Conservation (phyloP, 1,140 invertebrate genomes). For the Oscheius sp. region DNA sequence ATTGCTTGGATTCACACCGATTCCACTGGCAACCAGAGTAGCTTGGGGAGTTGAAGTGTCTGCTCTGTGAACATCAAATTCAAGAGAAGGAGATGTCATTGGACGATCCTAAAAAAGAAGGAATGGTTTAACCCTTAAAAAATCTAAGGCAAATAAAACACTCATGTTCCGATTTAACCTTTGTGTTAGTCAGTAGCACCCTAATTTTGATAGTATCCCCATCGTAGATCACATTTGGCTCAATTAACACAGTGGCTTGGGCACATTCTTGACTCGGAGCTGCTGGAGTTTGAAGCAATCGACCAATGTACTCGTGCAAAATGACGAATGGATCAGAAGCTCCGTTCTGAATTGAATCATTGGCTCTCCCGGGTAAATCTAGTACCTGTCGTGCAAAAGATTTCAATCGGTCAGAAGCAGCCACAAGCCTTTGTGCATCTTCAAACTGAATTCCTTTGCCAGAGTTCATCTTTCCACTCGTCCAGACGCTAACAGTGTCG, state of each 20-base stretch:
- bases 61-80: neutral
- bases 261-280: neutral
- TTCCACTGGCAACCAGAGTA: neutral
- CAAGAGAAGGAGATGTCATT: neutral
- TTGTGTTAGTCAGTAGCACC: neutral
- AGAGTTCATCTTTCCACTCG: conserved; percentile 11
- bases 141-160: too few species aligned
- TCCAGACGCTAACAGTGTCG: conserved; percentile 15
- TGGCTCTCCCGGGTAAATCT: neutral
- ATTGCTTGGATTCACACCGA: conserved; percentile 5
- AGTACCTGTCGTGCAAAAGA: conserved; percentile 16
- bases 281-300: neutral
- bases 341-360: conserved; percentile 3
- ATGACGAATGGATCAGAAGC: neutral
- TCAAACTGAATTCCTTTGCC: conserved; percentile 3
- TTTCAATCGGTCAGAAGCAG: conserved; percentile 20
- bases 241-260: neutral
- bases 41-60: neutral
- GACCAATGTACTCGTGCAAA: neutral
- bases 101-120: neutral
- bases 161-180: too few species aligned
- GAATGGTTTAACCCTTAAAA: neutral
- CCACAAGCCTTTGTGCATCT: conserved; percentile 13
- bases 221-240: neutral
- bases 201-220: neutral